Evolutionary conservation across 2,113 vertebrate species (phyloP).

Genomic region (Chelonoidis abingdonii): DNA sequence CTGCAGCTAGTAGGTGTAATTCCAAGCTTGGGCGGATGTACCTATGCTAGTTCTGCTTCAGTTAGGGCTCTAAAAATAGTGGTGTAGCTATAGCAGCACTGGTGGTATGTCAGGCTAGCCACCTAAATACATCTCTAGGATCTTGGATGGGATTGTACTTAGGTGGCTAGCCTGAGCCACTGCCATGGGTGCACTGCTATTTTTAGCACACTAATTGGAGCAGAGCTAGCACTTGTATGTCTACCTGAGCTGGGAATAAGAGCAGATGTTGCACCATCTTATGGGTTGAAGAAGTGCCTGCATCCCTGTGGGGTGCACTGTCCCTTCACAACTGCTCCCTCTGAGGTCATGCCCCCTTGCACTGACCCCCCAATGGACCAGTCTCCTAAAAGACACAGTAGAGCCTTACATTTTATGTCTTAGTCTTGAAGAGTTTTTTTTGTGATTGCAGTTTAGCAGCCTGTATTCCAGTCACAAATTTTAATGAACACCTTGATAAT

Average conservation of each 20-base stretch:
- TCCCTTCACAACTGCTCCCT: rapidly evolving
- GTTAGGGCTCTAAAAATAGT: background rate
- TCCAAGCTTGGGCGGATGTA: background rate
- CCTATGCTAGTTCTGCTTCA: background rate
- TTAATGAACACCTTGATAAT: too few relatives aligned
- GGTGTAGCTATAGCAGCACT: background rate
- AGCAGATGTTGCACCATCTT: background rate
- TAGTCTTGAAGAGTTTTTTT: rapidly evolving
- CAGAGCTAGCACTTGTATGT: background rate
- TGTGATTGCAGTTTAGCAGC: rapidly evolving
- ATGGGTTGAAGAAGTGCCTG: background rate
- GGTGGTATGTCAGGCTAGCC: background rate
- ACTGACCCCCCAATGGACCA: rapidly evolving
- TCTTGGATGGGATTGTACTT: background rate
- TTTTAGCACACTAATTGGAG: background rate
- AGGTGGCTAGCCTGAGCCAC: background rate
- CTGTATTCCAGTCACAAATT: rapidly evolving
- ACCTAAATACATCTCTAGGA: background rate
- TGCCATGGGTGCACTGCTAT: background rate
- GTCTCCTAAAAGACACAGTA: rapidly evolving
- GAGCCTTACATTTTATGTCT: background rate
- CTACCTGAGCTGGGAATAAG: background rate
- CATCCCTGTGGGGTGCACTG: background rate
- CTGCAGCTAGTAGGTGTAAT: background rate
- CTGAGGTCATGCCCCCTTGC: rapidly evolving